Conservation (phyloP, 2,797 vertebrate species). For the Orientallactaga sibirica region DNA sequence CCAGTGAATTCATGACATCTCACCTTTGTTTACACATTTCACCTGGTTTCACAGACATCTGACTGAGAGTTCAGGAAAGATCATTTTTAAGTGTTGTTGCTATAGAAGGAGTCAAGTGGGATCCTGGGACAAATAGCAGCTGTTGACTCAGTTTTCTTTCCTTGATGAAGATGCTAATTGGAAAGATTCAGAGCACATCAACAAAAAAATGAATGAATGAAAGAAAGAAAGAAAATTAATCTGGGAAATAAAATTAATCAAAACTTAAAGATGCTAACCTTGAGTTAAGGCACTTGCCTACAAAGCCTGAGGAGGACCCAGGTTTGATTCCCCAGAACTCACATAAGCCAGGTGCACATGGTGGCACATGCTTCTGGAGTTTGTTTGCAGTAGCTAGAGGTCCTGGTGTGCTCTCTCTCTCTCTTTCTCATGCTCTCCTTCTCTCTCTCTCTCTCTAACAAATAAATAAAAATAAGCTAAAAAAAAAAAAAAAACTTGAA, state of each 20-base stretch:
- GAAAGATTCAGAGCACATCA: slow-evolving; percentile 2
- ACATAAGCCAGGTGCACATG: too few species aligned
- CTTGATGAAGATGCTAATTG: background rate
- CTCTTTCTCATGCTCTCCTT: background rate
- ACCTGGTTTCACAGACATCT: background rate
- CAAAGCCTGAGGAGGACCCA: too few species aligned
- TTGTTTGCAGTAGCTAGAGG: too few species aligned
- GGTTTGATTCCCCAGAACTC: too few species aligned
- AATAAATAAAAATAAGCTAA: too few species aligned
- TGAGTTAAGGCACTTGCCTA: too few species aligned
- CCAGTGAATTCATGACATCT: background rate
- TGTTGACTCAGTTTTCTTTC: background rate
- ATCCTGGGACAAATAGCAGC: background rate
- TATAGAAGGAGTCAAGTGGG: background rate
- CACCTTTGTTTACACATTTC: background rate
- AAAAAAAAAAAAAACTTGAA: too few species aligned
- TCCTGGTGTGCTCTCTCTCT: too few species aligned
- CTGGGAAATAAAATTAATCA: slow-evolving; percentile 33
- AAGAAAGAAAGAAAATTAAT: slow-evolving; percentile 22
- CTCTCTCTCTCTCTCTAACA: background rate
- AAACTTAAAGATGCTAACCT: background rate
- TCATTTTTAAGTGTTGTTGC: background rate
- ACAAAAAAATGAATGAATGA: background rate
- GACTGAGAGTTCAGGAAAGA: background rate
- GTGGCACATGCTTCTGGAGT: too few species aligned